These are phyloP conservation scores for Coilia nasus DNA, from an alignment of 2,797 vertebrate species.

Conservation along the genomic window DNA sequence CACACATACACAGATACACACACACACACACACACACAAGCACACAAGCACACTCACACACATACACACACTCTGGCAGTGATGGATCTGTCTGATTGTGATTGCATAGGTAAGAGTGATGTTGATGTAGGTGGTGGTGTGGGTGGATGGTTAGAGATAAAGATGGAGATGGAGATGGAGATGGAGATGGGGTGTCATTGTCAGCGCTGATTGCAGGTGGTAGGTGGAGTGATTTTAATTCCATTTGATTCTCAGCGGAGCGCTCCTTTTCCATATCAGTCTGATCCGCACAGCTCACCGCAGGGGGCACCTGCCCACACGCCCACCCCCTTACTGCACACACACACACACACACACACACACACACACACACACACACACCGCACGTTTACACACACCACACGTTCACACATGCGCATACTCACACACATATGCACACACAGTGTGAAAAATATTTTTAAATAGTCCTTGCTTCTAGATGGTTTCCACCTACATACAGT, in stretches of 20 bases:
- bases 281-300: conserved; percentile 33
- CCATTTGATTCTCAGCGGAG: conserved; percentile 48
- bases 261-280: conserved; percentile 44
- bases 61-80: background rate
- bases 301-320: conserved; percentile 41
- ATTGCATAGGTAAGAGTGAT: background rate
- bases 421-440: conserved; percentile 31
- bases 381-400: conserved; percentile 29
- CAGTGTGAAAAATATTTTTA: background rate
- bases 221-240: conserved; percentile 48
- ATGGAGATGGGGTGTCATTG: conserved; percentile 23
- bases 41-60: no score
- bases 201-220: conserved; percentile 46
- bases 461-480: background rate
- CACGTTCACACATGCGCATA: background rate
- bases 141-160: no score
- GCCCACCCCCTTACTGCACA: background rate
- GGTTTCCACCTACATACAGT: conserved; percentile 11
- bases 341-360: no score
- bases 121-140: no score
- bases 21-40: no score
- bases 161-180: background rate
- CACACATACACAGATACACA: no score
- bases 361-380: no score
- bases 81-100: conserved; percentile 1